Percentiles rank a stretch among this genome's conserved stretches.
phyloP scores from a whole-genome alignment of 2,888 invertebrate species.

The Mayetiola destructor region DNA sequence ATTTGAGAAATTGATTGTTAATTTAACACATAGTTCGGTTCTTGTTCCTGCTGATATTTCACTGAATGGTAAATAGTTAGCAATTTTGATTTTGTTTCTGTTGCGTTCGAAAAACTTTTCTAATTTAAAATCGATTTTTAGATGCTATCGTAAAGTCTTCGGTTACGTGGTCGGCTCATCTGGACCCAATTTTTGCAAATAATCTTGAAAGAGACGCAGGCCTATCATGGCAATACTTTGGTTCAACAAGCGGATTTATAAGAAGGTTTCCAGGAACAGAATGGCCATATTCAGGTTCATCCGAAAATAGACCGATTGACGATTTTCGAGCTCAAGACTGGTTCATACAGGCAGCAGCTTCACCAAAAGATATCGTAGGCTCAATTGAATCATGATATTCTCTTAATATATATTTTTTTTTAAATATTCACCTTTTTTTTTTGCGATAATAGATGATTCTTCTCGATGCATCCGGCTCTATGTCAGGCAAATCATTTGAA shows the following conservation, averaged over 20 bases:
- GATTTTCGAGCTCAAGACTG: conserved; percentile 89
- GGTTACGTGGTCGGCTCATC: conserved; percentile 86
- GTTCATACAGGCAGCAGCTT: conserved; percentile 95
- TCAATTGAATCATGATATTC: background rate
- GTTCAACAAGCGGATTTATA: conserved; percentile 89
- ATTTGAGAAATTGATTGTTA: conserved; percentile 75
- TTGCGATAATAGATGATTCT: conserved; percentile 45
- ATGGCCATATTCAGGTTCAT: conserved; percentile 69
- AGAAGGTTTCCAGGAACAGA: conserved; percentile 83
- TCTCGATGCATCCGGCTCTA: conserved; percentile 79
- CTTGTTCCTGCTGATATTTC: conserved; percentile 53
- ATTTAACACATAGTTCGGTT: conserved; percentile 72
- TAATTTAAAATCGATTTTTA: conserved; percentile 28
- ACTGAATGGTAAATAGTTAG: conserved; percentile 23
- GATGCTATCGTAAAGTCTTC: conserved; percentile 73
- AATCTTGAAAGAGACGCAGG: conserved; percentile 84
- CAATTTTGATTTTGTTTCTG: conserved; percentile 2
- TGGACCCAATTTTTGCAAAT: conserved; percentile 77
- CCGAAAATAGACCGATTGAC: conserved; percentile 70
- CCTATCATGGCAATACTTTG: conserved; percentile 97
- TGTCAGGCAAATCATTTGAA: conserved; percentile 68
- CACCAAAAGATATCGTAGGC: conserved; percentile 84
- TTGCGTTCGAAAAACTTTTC: conserved; percentile 4
- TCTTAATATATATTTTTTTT: background rate
- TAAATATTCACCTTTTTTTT: background rate